Evolutionary conservation across 2,797 vertebrate species (phyloP), one percentile per base, ranked within the genome.

Genomic region (Scomberomorus guttatus): DNA sequence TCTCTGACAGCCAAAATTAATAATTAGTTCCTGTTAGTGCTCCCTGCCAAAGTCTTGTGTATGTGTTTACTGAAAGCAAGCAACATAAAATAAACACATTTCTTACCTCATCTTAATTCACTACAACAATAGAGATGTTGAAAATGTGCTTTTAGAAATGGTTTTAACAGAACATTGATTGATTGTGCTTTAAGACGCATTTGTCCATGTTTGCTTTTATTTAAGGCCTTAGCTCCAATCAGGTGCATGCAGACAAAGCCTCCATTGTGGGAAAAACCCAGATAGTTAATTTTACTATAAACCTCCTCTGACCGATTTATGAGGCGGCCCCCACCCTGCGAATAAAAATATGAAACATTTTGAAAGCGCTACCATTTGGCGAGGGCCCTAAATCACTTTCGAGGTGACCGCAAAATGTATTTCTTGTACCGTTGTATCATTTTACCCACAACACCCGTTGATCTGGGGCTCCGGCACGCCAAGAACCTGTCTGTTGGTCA

Each of bases 191-290:
- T 64, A 50, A 63, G 51, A 77, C 71, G n/a, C 29, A 29, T 70
- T 90, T 77, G 51, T 80, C 71, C 25, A 0, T 79, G 20, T 83
- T 84, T 77, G 65, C 54, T 72, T 85, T 72, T 65, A 51, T 85
- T 64, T 80, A 52, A 88, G 62, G 46, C 76, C 72, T 81, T 34
- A 11, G 71, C 72, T 81, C 48, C 68, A 85, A 75, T 89, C 82
- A 94, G 89, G 88, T 91, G 83, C 71, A 44, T 20, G 50, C 46
- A 85, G 75, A 92, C 91, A 94, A 88, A 82, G 91, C 39, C 68
- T 64, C 71, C 77, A 87, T 88, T 93, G 90, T 92, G 78, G 37
- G 51, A 69, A 78, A 84, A 67, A 62, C 34, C 52, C 59, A 68
- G 72, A 79, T 85, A 83, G 77, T 79, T 82, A 65, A 37, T 81